Base-by-base conservation (phyloP, 2,888 invertebrate species). In the Pomacea canaliculata region DNA sequence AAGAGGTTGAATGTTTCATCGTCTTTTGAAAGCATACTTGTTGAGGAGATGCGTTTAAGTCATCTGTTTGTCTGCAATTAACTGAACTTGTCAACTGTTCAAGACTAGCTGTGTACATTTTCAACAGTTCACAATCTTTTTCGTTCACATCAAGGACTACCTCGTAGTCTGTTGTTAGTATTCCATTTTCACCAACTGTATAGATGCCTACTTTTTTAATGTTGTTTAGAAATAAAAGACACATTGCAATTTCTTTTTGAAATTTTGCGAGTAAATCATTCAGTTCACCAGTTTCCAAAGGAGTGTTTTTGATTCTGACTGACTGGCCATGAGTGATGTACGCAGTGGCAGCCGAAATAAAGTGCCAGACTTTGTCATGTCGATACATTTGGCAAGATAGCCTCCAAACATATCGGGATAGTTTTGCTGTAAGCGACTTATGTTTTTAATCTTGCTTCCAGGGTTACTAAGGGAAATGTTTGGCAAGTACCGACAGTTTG, bases 191-290 rank as follows among this genome's bases (percentile, higher is more conserved):
- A 19, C 74, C 71, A 49, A 84, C 79, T 63, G 79, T 49, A 18
- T 78, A 78, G 16, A 85, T 46, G 37, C 37, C 68, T 9, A 68
- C 8, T 13, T 80, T 77, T 60, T 78, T 79, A 3, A 89, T 81
- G 76, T 83, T 84, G 73, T 88, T 87, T 7, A 88, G 79, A 81
- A 89, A 89, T 18, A 89, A 76, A n/a, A 89, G 71, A 59, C 83
- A 68, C 19, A 27, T 68, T 2, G 23, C 48, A 3, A 68, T 46
- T 13, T 68, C 68, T 8, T 27, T 19, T 46, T 27, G 18, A 37
- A 68, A 68, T 46, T 27, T 9, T 19, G n/a, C 8, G 13, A 68
- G 48, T 37, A 68, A 9, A 1, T 68, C 10, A 46, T 37, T 68
- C 23, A 68, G 10, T 3, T 70, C 65, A 1, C 81, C 78, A 7